These are phyloP conservation scores for Australoheros facetus DNA, from an alignment of 2,797 vertebrate genomes.

Conservation along the genomic window DNA sequence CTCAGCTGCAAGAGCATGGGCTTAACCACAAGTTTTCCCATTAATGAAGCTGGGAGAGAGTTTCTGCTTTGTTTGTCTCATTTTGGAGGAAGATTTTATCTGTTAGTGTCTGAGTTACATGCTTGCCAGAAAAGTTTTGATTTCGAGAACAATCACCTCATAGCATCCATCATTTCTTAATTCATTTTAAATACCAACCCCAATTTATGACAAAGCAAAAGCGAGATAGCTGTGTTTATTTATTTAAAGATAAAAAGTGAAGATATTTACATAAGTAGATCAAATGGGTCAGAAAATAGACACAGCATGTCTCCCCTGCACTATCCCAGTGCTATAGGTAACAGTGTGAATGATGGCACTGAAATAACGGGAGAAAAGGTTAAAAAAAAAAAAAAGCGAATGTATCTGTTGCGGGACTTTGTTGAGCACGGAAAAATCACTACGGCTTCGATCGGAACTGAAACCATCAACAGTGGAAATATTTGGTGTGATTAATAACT, in stretches of 20 bases:
- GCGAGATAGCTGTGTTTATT: too few species aligned
- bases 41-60: slow-evolving; percentile 21
- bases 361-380: not conserved
- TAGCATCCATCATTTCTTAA: not conserved
- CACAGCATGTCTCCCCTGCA: not conserved
- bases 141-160: not conserved
- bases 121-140: not conserved
- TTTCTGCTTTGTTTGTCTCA: not conserved
- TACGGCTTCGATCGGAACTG: slow-evolving; percentile 33
- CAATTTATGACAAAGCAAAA: not conserved
- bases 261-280: not conserved
- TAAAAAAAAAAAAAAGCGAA: not conserved
- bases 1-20: not conserved
- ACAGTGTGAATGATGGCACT: not conserved
- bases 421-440: slow-evolving; percentile 38
- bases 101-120: not conserved
- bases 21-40: slow-evolving; percentile 36
- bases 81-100: not conserved
- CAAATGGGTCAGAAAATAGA: not conserved
- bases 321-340: not conserved
- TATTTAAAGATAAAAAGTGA: not conserved
- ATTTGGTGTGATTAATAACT: slow-evolving; percentile 53
- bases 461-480: slow-evolving; percentile 59
- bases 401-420: slow-evolving; percentile 13
- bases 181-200: not conserved